Evolutionary conservation across 2,888 invertebrate species (phyloP).

Genomic region (Sesia bembeciformis): DNA sequence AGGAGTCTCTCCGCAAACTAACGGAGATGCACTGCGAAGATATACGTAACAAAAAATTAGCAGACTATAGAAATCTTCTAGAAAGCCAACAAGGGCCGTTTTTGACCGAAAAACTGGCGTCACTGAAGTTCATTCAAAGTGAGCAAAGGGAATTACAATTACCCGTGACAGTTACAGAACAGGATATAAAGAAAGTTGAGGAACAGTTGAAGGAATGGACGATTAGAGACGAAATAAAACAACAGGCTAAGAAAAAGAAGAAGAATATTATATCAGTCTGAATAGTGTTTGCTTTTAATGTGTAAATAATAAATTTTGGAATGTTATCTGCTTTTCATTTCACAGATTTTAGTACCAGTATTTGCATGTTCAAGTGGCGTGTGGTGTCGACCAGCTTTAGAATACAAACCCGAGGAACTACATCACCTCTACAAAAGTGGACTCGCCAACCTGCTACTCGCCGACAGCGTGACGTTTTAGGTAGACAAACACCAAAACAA

Average conservation of each 20-base stretch:
- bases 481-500: no score
- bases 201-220: slow-evolving; percentile 70
- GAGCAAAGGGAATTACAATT: slow-evolving; percentile 82
- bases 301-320: slow-evolving; percentile 1
- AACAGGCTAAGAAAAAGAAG: slow-evolving; percentile 51
- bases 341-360: neutral
- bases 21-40: slow-evolving; percentile 83
- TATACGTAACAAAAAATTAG: slow-evolving; percentile 76
- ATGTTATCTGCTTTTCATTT: slow-evolving; percentile 3
- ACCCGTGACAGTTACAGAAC: slow-evolving; percentile 77
- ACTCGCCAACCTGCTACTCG: no score
- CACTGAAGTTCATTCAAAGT: slow-evolving; percentile 81
- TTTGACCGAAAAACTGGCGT: slow-evolving; percentile 80
- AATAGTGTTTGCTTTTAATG: slow-evolving; percentile 8
- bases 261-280: slow-evolving; percentile 39
- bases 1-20: slow-evolving; percentile 81
- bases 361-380: no score
- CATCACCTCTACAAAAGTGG: no score
- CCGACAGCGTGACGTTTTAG: no score
- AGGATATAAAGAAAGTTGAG: slow-evolving; percentile 78
- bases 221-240: slow-evolving; percentile 47
- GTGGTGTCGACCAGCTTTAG: no score
- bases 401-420: no score
- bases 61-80: slow-evolving; percentile 77
- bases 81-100: slow-evolving; percentile 83